phyloP scores from a whole-genome alignment of 2,888 invertebrate genomes.

The Ophion costatus region DNA sequence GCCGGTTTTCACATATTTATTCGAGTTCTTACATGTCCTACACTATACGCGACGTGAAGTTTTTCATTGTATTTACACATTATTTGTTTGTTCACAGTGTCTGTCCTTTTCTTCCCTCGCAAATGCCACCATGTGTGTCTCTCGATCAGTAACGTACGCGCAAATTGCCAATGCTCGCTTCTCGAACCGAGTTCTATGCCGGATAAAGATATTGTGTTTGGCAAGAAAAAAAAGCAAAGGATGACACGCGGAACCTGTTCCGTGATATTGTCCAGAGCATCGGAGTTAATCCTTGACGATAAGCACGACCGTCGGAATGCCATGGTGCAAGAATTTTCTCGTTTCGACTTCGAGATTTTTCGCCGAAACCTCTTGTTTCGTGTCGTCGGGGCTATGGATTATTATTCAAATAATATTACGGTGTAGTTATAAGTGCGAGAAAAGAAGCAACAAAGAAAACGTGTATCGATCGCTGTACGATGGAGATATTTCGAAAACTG shows the following conservation, averaged over 20 bases:
- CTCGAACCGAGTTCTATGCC: constrained; percentile 4
- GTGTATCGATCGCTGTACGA: constrained; percentile 14
- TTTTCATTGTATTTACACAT: constrained; percentile 65
- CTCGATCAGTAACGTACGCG: constrained; percentile 36
- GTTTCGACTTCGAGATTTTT: constrained; percentile 29
- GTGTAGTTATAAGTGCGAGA: constrained; percentile 19
- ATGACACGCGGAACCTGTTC: neutral
- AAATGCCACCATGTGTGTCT: constrained; percentile 33
- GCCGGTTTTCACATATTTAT: constrained; percentile 59
- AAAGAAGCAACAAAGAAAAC: constrained; percentile 24
- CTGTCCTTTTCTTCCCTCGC: constrained; percentile 25
- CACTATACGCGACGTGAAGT: constrained; percentile 57
- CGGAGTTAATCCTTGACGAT: neutral
- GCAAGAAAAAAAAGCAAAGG: neutral
- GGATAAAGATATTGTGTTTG: constrained; percentile 12
- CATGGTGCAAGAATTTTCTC: neutral
- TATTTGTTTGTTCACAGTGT: constrained; percentile 39
- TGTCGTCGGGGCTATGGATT: constrained; percentile 19
- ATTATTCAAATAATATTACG: constrained; percentile 13
- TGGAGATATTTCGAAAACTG: constrained; percentile 4
- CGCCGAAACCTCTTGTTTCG: constrained; percentile 20
- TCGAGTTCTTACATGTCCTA: constrained; percentile 65
- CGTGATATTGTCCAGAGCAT: neutral
- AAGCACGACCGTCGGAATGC: neutral
- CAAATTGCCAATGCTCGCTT: constrained; percentile 11